Evolutionary conservation across 2,113 vertebrate species (phyloP), one percentile per base, ranked within the genome.

Genomic region (Lanius ludovicianus): DNA sequence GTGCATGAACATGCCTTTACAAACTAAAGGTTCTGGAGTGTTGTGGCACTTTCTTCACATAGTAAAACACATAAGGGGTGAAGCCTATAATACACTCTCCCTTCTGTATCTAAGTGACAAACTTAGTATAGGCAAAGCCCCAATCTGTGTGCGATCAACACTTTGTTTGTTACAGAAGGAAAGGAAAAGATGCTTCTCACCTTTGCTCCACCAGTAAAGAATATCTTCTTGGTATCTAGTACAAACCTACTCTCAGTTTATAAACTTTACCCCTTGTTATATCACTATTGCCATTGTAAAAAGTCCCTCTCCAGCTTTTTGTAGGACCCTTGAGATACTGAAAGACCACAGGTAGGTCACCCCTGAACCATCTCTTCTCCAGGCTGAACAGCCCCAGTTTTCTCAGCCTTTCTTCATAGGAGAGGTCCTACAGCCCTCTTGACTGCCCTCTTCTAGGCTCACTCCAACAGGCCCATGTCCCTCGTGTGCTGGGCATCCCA

Each of bases 381-480:
- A 49, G 14, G 12, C 35, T 69, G 35, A 83, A 12, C 8, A 52
- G 23, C 8, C 2, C 23, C 31, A 49, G 10, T 10, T 69, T 69
- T 69, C 33, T 28, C 23, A 60, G 19, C 4, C 46, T 28, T 52
- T 28, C 28, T 52, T 60, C 19, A 2, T 9, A 24, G 33, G 33
- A 33, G 27, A 60, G 33, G 3, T 53, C 37, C 15, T 33, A 52
- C 18, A 53, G 6, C 9, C 4, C 4, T 35, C 35, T 56, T 11
- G 30, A 42, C 8, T 13, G 9, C 10, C 9, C 17, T 44, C 6
- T 28, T 3, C 28, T 46, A 1, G 12, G 11, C 12, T 53, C 0
- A 0, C 23, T 53, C 18, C 10, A 7, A 3, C 12, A 60, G 4
- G 4, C 2, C 33, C 22, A 15, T 1, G 1, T 39, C 39, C 33